Conservation (phyloP, 2,113 vertebrate species). For the Bufo gargarizans region DNA sequence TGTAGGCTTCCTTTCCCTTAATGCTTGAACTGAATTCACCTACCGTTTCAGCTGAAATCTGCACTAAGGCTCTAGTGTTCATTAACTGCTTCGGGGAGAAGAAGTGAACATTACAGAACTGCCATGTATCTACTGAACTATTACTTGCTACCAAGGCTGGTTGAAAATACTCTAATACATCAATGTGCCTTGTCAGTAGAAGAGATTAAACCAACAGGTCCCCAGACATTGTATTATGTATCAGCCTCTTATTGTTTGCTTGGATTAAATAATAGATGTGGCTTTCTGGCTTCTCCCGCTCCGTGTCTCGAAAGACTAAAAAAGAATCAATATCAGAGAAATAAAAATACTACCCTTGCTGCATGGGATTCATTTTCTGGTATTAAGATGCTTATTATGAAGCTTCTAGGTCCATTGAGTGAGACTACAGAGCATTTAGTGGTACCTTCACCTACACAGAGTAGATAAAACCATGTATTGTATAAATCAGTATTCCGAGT, state of each 20-base stretch:
- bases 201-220: slow-evolving; percentile 3
- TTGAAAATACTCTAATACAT: slow-evolving; percentile 35
- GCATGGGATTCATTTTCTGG: background rate
- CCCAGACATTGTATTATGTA: background rate
- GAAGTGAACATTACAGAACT: slow-evolving; percentile 1
- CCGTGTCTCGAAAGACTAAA: background rate
- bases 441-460: too few relatives aligned
- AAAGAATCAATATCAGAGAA: background rate
- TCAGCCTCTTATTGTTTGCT: slow-evolving; percentile 3
- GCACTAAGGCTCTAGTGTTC: slow-evolving; percentile 36
- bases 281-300: background rate
- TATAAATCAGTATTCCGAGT: too few relatives aligned
- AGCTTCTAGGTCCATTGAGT: background rate
- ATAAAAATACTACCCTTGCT: background rate
- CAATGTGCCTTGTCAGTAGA: slow-evolving; percentile 11
- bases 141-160: slow-evolving; percentile 3
- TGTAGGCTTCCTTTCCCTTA: slow-evolving; percentile 45
- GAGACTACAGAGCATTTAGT: too few relatives aligned
- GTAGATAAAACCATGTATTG: too few relatives aligned
- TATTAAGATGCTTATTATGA: background rate
- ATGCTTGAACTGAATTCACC: slow-evolving; percentile 48
- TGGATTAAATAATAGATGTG: background rate
- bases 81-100: slow-evolving; percentile 36
- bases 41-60: slow-evolving; percentile 17
- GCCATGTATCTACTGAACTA: slow-evolving; percentile 24